phyloP scores from a whole-genome alignment of 2,797 vertebrate genomes.

The Crenichthys baileyi region DNA sequence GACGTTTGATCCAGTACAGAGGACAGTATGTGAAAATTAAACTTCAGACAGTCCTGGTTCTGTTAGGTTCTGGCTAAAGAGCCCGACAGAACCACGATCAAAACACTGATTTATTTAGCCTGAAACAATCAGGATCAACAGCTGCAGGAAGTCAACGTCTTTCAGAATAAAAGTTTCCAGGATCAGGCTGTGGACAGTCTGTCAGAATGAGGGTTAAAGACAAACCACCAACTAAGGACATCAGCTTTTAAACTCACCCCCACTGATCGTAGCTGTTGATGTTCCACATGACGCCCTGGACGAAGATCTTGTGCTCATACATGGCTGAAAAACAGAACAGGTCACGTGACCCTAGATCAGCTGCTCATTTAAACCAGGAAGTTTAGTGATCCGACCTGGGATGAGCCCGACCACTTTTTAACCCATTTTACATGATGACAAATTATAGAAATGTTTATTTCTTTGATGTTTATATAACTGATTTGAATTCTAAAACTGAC shows the following conservation, averaged over 20 bases:
- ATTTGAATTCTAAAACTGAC: no score
- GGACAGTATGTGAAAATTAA: neutral
- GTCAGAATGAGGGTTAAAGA: neutral
- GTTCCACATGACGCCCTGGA: conserved; percentile 94
- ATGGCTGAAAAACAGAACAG: conserved; percentile 81
- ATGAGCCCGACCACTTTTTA: no score
- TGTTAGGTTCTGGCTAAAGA: neutral
- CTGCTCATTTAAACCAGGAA: neutral
- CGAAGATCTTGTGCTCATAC: conserved; percentile 99
- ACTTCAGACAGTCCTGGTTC: neutral
- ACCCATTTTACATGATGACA: no score
- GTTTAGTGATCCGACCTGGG: neutral
- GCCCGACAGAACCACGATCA: neutral
- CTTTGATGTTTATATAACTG: no score
- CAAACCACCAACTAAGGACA: no score
- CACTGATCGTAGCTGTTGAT: conserved; percentile 99
- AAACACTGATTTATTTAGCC: no score
- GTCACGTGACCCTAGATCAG: neutral
- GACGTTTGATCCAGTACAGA: no score
- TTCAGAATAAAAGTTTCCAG: neutral
- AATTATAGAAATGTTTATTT: no score
- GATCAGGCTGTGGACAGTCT: no score
- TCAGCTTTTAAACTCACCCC: conserved; percentile 84
- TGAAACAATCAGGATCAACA: neutral
- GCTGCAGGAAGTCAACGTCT: neutral